phyloP scores from a whole-genome alignment of 2,113 vertebrate species.

The Python bivittatus region DNA sequence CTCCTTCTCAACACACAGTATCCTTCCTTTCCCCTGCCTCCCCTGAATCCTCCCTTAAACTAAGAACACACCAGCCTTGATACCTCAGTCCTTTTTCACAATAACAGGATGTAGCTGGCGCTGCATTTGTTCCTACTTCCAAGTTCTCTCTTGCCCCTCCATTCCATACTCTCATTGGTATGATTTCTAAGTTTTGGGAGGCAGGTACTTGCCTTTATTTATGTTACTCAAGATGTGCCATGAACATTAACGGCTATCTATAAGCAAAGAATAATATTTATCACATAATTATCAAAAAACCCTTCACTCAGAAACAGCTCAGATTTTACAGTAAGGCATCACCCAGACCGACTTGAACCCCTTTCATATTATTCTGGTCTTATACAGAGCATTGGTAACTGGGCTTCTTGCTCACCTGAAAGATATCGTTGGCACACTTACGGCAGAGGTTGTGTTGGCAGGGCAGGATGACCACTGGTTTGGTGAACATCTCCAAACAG shows the following conservation, averaged over 20 bases:
- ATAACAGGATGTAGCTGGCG: neutral
- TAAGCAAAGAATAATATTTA: neutral
- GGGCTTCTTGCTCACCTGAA: conserved; percentile 66
- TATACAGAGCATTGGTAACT: neutral
- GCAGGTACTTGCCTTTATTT: neutral
- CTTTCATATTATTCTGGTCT: neutral
- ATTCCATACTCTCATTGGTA: neutral
- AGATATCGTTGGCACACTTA: conserved; percentile 82
- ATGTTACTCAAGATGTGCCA: no score
- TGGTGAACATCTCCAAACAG: conserved; percentile 83
- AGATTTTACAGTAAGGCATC: neutral
- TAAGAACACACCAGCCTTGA: neutral
- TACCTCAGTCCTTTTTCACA: neutral
- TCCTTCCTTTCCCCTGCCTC: neutral
- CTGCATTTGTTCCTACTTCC: neutral
- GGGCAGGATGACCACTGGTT: conserved; percentile 83
- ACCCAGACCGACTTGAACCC: neutral
- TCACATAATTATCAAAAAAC: neutral
- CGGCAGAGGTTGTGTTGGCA: conserved; percentile 84
- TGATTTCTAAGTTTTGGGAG: neutral
- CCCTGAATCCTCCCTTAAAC: neutral
- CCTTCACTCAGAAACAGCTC: neutral
- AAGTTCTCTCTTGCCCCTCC: neutral
- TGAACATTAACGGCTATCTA: neutral
- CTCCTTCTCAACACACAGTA: neutral